Conservation (phyloP, 2,797 vertebrate genomes). For the Danio kyathit region DNA sequence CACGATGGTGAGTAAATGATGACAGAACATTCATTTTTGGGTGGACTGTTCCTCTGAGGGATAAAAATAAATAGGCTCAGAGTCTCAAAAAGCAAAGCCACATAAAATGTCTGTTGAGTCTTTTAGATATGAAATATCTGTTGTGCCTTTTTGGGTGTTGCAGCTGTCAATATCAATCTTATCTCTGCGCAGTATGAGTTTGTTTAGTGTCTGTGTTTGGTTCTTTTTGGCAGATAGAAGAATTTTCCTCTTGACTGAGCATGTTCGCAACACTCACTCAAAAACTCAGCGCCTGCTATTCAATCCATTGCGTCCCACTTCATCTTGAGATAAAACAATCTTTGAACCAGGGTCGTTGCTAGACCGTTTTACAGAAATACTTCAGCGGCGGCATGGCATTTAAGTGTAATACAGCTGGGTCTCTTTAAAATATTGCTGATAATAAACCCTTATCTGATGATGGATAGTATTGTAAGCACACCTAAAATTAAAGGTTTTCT, state of each 20-base stretch:
- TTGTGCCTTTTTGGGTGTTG: constrained; percentile 4
- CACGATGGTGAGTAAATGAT: neutral
- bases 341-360: neutral
- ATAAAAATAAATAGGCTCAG: neutral
- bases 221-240: constrained; percentile 14
- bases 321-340: constrained; percentile 16
- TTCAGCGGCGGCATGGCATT: neutral
- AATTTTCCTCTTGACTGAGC: constrained; percentile 21
- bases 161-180: constrained; percentile 25
- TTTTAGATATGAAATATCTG: constrained; percentile 13
- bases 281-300: constrained; percentile 18
- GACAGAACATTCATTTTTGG: constrained; percentile 5
- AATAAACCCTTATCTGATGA: neutral
- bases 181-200: constrained; percentile 25
- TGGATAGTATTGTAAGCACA: neutral
- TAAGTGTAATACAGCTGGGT: neutral
- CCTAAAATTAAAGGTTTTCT: too few species aligned
- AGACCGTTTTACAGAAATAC: neutral
- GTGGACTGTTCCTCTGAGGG: neutral
- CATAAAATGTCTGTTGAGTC: constrained; percentile 9
- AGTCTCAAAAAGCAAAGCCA: constrained; percentile 18
- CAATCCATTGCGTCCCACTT: constrained; percentile 20
- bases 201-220: constrained; percentile 21
- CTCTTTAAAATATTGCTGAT: neutral
- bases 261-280: constrained; percentile 15